Conservation (phyloP, 53 echinoderm and acorn worm species). For the Paracentrotus lividus region DNA sequence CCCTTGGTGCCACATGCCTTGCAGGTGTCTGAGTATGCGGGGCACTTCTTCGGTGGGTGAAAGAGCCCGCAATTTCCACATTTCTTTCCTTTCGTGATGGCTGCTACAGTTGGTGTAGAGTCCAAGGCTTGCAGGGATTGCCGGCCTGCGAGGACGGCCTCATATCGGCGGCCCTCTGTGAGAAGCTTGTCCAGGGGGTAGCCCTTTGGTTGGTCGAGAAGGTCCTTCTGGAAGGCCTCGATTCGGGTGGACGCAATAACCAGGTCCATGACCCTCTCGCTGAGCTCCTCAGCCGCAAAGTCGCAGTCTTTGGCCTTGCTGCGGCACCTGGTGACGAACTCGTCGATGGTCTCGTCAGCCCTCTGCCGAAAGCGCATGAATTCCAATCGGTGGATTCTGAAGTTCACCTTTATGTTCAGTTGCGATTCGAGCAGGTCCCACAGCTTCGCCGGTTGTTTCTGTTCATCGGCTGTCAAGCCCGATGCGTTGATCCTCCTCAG, state of each 20-base stretch:
- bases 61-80: slow-evolving; percentile 69
- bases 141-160: slow-evolving; percentile 69
- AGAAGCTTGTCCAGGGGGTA: slow-evolving; percentile 25
- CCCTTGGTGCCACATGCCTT: slow-evolving; percentile 72
- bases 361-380: slow-evolving; percentile 71
- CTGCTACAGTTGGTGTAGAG: not conserved
- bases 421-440: slow-evolving; percentile 72
- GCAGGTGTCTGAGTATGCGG: slow-evolving; percentile 70
- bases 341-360: slow-evolving; percentile 64
- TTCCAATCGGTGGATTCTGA: no score
- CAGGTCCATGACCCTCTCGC: slow-evolving; percentile 73
- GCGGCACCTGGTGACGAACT: slow-evolving; percentile 74
- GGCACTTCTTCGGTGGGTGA: not conserved
- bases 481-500: slow-evolving; percentile 77
- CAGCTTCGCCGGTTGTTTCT: slow-evolving; percentile 72
- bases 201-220: slow-evolving; percentile 54
- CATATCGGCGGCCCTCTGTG: slow-evolving; percentile 68
- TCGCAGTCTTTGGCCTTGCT: slow-evolving; percentile 71
- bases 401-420: no score
- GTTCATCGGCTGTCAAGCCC: slow-evolving; percentile 70
- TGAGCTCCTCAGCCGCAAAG: slow-evolving; percentile 60
- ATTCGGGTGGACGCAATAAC: slow-evolving; percentile 77
- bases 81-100: not conserved
- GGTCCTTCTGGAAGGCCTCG: slow-evolving; percentile 58
- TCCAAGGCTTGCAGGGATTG: slow-evolving; percentile 39